These are phyloP conservation scores for Mesodorylaimus sp. DNA, from an alignment of 2,888 invertebrate species.

Conservation along the genomic window DNA sequence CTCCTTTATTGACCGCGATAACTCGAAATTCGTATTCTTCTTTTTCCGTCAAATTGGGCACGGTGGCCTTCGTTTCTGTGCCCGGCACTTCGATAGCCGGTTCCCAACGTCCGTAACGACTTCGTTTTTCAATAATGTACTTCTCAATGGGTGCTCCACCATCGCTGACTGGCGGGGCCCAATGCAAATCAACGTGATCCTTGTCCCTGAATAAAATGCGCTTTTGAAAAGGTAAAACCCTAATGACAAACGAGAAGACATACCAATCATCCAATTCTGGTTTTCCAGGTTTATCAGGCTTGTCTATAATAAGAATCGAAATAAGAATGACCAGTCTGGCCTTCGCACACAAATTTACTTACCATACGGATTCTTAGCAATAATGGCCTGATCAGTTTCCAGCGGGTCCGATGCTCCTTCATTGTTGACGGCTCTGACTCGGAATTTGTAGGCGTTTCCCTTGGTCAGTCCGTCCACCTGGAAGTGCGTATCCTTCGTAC, in stretches of 20 bases:
- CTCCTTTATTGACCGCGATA: slow-evolving; percentile 74
- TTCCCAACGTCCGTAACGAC: slow-evolving; percentile 69
- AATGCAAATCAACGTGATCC: slow-evolving; percentile 78
- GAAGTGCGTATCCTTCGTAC: slow-evolving; percentile 27
- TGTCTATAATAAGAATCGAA: slow-evolving; percentile 16
- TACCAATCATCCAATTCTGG: slow-evolving; percentile 75
- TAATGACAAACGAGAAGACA: too few relatives aligned
- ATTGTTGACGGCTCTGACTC: slow-evolving; percentile 84
- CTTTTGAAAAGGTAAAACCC: too few relatives aligned
- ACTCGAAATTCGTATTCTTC: slow-evolving; percentile 67
- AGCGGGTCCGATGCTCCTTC: slow-evolving; percentile 91
- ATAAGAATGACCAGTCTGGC: too few relatives aligned
- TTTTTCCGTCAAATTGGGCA: slow-evolving; percentile 68
- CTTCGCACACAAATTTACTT: slow-evolving; percentile 19
- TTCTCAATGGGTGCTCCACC: slow-evolving; percentile 87
- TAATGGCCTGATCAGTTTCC: slow-evolving; percentile 60
- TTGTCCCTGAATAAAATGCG: too few relatives aligned
- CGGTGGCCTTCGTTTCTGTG: slow-evolving; percentile 60
- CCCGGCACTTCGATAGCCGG: slow-evolving; percentile 71
- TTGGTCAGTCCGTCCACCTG: slow-evolving; percentile 66
- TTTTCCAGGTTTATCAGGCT: slow-evolving; percentile 67
- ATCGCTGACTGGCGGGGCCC: slow-evolving; percentile 61
- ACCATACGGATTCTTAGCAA: slow-evolving; percentile 95
- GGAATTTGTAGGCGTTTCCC: slow-evolving; percentile 89
- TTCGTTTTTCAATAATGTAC: slow-evolving; percentile 75